Evolutionary conservation across 2,113 vertebrate species (phyloP).

Genomic region (Hucho hucho): DNA sequence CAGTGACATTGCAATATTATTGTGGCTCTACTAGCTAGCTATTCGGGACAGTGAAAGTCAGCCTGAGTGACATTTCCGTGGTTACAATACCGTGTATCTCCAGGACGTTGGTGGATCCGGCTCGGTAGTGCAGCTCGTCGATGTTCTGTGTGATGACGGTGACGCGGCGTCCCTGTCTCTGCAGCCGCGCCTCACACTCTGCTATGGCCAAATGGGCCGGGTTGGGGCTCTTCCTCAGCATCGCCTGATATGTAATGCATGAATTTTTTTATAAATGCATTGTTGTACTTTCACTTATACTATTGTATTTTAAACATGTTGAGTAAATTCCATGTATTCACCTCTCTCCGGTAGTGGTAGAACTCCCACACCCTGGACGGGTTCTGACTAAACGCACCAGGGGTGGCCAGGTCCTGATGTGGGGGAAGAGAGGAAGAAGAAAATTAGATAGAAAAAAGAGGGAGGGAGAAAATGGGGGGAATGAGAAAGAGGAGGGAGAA

Average conservation of each 20-base stretch:
- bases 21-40: too few relatives aligned
- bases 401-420: constrained; percentile 84
- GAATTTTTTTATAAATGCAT: too few relatives aligned
- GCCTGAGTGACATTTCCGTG: neutral
- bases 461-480: neutral
- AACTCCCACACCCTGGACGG: constrained; percentile 97
- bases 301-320: too few relatives aligned
- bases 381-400: constrained; percentile 84
- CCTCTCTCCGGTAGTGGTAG: constrained; percentile 92
- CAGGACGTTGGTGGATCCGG: constrained; percentile 86
- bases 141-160: constrained; percentile 94
- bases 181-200: constrained; percentile 84
- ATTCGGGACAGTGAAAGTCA: too few relatives aligned
- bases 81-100: constrained; percentile 84
- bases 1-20: too few relatives aligned
- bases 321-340: too few relatives aligned
- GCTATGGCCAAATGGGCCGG: constrained; percentile 85
- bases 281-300: too few relatives aligned
- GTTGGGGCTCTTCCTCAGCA: constrained; percentile 86
- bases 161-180: constrained; percentile 81
- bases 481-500: neutral
- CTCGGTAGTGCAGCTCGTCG: constrained; percentile 89
- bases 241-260: constrained; percentile 50
- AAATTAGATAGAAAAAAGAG: neutral
- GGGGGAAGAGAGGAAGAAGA: neutral